phyloP scores from a whole-genome alignment of 2,797 vertebrate genomes.

The Aotus griseimembra region DNA sequence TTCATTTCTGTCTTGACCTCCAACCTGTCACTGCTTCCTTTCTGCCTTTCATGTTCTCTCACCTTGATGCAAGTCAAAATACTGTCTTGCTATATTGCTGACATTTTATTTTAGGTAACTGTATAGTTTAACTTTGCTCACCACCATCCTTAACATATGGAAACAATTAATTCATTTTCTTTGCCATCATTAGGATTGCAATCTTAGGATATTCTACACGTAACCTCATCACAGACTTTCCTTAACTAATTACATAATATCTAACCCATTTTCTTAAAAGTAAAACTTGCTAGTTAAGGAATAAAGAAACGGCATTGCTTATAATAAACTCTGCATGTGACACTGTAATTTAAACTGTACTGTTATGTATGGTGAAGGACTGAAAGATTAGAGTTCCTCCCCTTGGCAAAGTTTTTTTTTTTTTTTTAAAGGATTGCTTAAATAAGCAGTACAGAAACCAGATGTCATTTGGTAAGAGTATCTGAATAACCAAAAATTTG shows the following conservation, averaged over 20 bases:
- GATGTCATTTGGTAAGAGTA: constrained; percentile 92
- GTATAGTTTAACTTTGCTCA: constrained; percentile 71
- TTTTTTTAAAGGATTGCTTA: constrained; percentile 90
- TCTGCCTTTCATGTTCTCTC: constrained; percentile 63
- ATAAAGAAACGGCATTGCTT: constrained; percentile 84
- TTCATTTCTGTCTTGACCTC: constrained; percentile 71
- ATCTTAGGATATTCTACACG: constrained; percentile 81
- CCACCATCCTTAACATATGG: constrained; percentile 84
- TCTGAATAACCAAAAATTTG: constrained; percentile 91
- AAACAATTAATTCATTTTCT: constrained; percentile 85
- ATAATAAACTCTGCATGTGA: constrained; percentile 86
- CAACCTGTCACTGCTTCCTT: constrained; percentile 54
- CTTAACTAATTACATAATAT: constrained; percentile 87
- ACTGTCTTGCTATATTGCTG: constrained; percentile 17
- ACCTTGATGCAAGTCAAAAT: constrained; percentile 62
- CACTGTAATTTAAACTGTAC: constrained; percentile 87
- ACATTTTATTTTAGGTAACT: constrained; percentile 62
- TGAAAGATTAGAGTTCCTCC: constrained; percentile 89
- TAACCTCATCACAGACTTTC: constrained; percentile 85
- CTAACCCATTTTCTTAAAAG: constrained; percentile 87
- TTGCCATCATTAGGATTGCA: constrained; percentile 84
- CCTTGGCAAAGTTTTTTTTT: constrained; percentile 90
- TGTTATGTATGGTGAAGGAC: constrained; percentile 86
- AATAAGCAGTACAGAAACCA: constrained; percentile 91
- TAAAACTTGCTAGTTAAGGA: constrained; percentile 81